phyloP scores from a whole-genome alignment of 2,113 vertebrate genomes.

The Carettochelys insculpta region DNA sequence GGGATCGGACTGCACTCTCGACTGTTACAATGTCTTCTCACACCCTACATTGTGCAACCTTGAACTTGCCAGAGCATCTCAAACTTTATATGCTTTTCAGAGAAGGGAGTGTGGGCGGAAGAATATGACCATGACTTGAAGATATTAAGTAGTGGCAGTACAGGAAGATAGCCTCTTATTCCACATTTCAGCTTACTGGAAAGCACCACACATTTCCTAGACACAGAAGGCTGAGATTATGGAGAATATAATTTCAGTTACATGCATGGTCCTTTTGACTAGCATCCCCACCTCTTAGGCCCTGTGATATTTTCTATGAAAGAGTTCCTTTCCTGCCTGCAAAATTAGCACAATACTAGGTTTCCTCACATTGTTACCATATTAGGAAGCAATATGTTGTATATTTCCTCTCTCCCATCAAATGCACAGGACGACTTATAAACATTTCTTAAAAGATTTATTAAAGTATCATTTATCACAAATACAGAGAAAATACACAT shows the following conservation, averaged over 20 bases:
- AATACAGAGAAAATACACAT: conserved; percentile 75
- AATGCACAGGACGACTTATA: neutral
- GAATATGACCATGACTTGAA: neutral
- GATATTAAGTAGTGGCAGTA: neutral
- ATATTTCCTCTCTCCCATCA: neutral
- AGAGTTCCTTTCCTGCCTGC: neutral
- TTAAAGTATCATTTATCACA: conserved; percentile 81
- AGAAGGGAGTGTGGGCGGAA: neutral
- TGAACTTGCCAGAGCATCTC: neutral
- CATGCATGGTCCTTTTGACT: neutral
- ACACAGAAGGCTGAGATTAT: neutral
- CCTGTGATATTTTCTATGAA: too few relatives aligned
- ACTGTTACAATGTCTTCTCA: too few relatives aligned
- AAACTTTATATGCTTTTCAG: neutral
- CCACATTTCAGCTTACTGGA: neutral
- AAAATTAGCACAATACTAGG: neutral
- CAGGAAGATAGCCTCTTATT: neutral
- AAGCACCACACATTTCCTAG: neutral
- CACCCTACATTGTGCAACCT: neutral
- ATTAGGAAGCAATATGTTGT: neutral
- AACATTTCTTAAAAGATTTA: conserved; percentile 79
- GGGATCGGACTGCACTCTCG: too few relatives aligned
- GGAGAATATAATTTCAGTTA: neutral
- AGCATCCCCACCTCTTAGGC: neutral
- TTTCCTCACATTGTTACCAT: neutral